Conservation (phyloP, 2,888 invertebrate species). For the Marronus borbonicus region DNA sequence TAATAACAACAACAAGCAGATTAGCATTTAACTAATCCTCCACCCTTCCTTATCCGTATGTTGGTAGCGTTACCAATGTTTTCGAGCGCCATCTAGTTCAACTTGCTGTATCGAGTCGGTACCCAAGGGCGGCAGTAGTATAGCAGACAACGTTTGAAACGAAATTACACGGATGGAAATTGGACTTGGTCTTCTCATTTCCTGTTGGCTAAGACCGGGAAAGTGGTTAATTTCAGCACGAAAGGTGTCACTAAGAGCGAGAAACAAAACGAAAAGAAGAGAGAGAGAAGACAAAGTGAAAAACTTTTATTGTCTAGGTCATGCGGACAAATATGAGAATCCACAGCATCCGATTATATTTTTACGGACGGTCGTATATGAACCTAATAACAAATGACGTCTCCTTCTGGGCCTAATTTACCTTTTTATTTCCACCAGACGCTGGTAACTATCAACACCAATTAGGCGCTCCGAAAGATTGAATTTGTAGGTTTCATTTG, state of each 20-base stretch:
- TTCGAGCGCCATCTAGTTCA: slow-evolving; percentile 33
- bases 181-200: slow-evolving; percentile 50
- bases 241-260: slow-evolving; percentile 23
- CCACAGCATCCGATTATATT: slow-evolving; percentile 18
- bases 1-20: slow-evolving; percentile 53
- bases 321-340: slow-evolving; percentile 25
- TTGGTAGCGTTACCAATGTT: slow-evolving; percentile 13
- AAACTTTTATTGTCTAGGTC: slow-evolving; percentile 29
- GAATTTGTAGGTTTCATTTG: too few relatives aligned
- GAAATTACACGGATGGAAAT: slow-evolving; percentile 51
- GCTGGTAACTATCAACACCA: too few relatives aligned
- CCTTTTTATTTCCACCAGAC: slow-evolving; percentile 1
- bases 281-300: slow-evolving; percentile 17
- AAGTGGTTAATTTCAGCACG: slow-evolving; percentile 39
- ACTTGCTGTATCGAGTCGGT: slow-evolving; percentile 16
- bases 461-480: too few relatives aligned
- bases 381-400: not conserved
- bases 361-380: not conserved
- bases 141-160: slow-evolving; percentile 42
- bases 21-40: slow-evolving; percentile 52
- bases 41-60: slow-evolving; percentile 37
- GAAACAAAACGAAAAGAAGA: not conserved
- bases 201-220: slow-evolving; percentile 44
- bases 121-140: slow-evolving; percentile 17
- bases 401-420: not conserved